phyloP scores from a whole-genome alignment of 2,797 vertebrate species.

The Sebastes hubbsi region DNA sequence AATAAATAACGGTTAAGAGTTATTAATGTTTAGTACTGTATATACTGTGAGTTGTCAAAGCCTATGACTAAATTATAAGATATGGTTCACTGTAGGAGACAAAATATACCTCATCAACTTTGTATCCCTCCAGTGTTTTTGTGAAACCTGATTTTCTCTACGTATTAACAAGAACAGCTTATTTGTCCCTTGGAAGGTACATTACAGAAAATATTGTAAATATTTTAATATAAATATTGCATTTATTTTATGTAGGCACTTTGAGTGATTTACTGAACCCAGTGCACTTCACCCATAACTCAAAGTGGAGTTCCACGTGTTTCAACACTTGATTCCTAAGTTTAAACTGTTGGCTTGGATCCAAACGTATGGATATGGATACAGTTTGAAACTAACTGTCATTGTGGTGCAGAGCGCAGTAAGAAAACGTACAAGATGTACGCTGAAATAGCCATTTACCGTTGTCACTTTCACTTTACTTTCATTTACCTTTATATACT shows the following conservation, averaged over 20 bases:
- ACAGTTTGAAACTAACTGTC: not conserved
- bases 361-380: conserved; percentile 10
- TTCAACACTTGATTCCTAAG: conserved; percentile 28
- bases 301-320: conserved; percentile 21
- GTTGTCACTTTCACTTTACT: too few species aligned
- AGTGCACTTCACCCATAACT: conserved; percentile 17
- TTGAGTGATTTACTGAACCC: conserved; percentile 2
- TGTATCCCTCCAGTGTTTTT: not conserved
- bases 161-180: not conserved
- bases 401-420: not conserved
- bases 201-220: not conserved
- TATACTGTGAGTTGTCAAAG: not conserved
- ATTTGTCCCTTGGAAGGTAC: not conserved
- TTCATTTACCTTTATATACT: too few species aligned
- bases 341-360: conserved; percentile 23
- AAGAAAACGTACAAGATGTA: not conserved
- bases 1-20: not conserved
- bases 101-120: not conserved
- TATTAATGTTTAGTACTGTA: not conserved
- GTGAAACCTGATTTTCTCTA: not conserved
- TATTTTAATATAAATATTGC: not conserved
- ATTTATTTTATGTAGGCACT: not conserved
- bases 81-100: not conserved
- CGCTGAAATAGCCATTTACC: not conserved
- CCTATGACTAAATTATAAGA: not conserved